These are phyloP conservation scores for Pinna nobilis DNA, from an alignment of 1,140 invertebrate genomes.

Conservation along the genomic window DNA sequence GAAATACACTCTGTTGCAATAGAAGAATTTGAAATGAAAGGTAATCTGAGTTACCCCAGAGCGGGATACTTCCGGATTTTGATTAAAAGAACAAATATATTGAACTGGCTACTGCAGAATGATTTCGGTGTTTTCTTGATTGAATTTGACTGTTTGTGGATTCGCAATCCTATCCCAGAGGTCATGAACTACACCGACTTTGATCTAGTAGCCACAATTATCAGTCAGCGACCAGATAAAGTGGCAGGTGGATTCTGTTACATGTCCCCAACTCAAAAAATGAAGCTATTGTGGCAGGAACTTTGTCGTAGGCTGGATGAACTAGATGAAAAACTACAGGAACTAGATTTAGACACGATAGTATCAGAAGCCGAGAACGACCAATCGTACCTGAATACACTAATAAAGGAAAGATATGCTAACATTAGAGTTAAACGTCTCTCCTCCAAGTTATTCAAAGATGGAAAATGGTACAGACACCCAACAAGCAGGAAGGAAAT, in stretches of 20 bases:
- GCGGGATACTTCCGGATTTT: conserved; percentile 16
- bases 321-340: background rate
- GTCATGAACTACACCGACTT: background rate
- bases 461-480: background rate
- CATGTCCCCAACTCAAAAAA: background rate
- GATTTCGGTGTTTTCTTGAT: conserved; percentile 18
- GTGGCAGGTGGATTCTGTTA: conserved; percentile 15
- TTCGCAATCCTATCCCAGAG: conserved; percentile 18
- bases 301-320: conserved; percentile 2
- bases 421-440: background rate
- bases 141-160: conserved; percentile 32
- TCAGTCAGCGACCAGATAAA: background rate
- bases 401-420: background rate
- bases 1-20: background rate
- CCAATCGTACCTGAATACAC: background rate
- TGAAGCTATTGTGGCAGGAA: conserved; percentile 19
- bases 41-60: background rate
- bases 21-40: background rate
- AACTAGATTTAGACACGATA: background rate
- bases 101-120: conserved; percentile 11
- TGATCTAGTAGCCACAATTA: background rate
- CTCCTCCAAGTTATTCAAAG: background rate
- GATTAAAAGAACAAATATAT: background rate
- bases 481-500: background rate
- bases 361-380: background rate